Evolutionary conservation across 2,113 vertebrate species (phyloP), one percentile per base, ranked within the genome.

Genomic region (Cyphomyrus plagiostoma): DNA sequence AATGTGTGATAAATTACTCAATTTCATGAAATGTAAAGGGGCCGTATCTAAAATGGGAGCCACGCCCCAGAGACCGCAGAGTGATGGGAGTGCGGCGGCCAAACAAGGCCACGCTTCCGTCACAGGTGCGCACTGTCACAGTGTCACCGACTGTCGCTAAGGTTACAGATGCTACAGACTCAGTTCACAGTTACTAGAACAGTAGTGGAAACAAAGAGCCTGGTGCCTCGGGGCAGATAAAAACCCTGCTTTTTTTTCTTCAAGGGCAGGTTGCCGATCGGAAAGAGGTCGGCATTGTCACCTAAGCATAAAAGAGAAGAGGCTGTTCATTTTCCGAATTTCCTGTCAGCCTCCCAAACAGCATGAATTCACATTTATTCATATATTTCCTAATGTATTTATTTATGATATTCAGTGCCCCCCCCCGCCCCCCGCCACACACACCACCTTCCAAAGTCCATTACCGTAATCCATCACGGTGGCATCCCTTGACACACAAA

Each of bases 401-500:
- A 93, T 92, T 92, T 92, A 93, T 93, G 92, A 91, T 91, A 89
- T 80, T 62, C 74, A 52, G 62, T 86, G 88, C 56, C 46, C 9
- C 19, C 10, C 87, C 30, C 23, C 42, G 3, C 42, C 42, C 1
- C 42, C 3, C 42, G 4, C 42, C 66, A 85, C 86, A 90, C 26
- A 88, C 88, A 89, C 88, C 3, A 87, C 35, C 80, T 89, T 83
- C 84, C 90, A 88, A 56, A 95, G 93, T 94, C 95, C 95, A 96
- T 96, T 95, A 95, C 95, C 93, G 94, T 96, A 95, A 95, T 95
- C 96, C 95, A 96, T 96, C 96, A 95, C 93, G 92, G 94, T 94
- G 92, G 95, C 95, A 96, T 95, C 96, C 95, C 93, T 94, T 94
- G 95, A 95, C 93, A 95, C 96, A 95, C 93, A 93, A 96, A 96